Evolutionary conservation across 2,888 invertebrate genomes (phyloP), one percentile per base, ranked within the genome.

Genomic region (Lingula anatina): DNA sequence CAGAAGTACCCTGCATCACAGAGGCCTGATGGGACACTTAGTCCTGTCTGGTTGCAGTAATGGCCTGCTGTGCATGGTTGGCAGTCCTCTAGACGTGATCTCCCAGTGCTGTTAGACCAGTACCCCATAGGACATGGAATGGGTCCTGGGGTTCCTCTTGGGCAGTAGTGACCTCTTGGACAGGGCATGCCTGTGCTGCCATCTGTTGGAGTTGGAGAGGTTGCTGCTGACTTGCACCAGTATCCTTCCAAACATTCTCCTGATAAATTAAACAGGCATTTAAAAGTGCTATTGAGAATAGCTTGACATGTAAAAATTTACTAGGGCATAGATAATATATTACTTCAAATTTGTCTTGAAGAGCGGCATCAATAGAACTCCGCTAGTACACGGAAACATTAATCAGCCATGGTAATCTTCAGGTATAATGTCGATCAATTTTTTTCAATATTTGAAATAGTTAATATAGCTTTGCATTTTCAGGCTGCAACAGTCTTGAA

Each of bases 61-160:
- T 44, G 71, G 3, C 73, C 73, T 73, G 70, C 69, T 20, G 73
- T 73, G 52, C 73, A 73, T 24, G 61, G 57, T 48, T 55, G 58
- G 47, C 73, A 73, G 56, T 72, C 65, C 4, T 62, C 54, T 24
- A 60, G 56, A 42, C 67, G 62, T 12, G 63, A 64, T 46, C 69
- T 71, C 24, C 70, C 68, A 0, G 63, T 56, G 20, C 65, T 54
- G 54, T 70, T 70, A 43, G 70, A 68, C 57, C 65, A 73, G 25
- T 71, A 70, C 20, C 72, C 73, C 3, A 59, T 60, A n/a, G 68
- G 71, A 44, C 55, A 71, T 57, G 20, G 62, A 45, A 2, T 59
- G 57, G 40, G 70, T 60, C 9, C 64, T 60, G 20, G 59, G 50
- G 68, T 70, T 65, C 5, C 68, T 70, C 23, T 55, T 9, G 53